phyloP scores from a whole-genome alignment of 2,888 invertebrate species.

The Vesta saturnalis region DNA sequence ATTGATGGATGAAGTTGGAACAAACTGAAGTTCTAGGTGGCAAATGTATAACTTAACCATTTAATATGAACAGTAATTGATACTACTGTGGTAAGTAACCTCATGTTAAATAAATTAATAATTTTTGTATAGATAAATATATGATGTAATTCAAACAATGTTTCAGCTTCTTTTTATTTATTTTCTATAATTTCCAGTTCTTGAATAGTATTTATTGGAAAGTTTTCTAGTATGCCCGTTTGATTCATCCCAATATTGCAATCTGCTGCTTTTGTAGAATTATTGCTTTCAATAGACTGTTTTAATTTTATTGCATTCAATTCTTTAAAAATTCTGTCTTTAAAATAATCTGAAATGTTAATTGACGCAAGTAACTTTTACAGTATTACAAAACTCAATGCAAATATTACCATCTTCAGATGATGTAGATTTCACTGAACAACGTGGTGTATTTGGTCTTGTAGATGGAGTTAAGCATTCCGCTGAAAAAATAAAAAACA shows the following conservation, averaged over 20 bases:
- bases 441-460: conserved; percentile 1
- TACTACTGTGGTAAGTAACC: not conserved
- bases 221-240: not conserved
- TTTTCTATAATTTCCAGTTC: conserved; percentile 3
- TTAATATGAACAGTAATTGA: not conserved
- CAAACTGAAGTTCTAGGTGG: not conserved
- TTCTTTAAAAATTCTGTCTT: not conserved
- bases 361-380: not conserved
- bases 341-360: conserved; percentile 6
- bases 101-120: not conserved
- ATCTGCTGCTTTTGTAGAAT: not conserved
- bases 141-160: not conserved
- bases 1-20: not conserved
- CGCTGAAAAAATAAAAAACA: not conserved
- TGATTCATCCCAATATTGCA: not conserved
- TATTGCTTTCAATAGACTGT: not conserved
- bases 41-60: not conserved
- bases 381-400: not conserved
- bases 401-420: conserved; percentile 6
- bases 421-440: not conserved
- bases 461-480: not conserved
- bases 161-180: not conserved
- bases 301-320: not conserved
- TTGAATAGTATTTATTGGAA: not conserved
- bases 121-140: not conserved